Base-by-base conservation (phyloP, 1,140 invertebrate genomes). In the Ylistrum balloti region DNA sequence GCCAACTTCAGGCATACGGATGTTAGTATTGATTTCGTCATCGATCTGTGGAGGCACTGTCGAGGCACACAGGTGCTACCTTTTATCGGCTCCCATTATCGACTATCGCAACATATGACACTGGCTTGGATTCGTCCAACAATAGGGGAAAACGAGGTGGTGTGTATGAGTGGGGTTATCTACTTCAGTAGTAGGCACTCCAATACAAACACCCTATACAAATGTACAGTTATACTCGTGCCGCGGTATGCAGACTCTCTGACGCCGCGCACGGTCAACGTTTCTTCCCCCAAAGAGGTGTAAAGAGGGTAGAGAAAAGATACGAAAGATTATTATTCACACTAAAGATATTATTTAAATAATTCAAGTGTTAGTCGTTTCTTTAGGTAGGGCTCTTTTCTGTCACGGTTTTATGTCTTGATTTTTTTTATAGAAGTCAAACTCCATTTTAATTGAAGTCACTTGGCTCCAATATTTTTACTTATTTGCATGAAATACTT, bases 321-420 rank as follows among this genome's bases (percentile, higher is more conserved):
- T 86, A 88, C 86, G 87, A 90, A 90, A 86, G 91, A 90, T 74
- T 74, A 91, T 91, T 91, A 91, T 90, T 90, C 91, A 87, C 87
- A 90, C 38, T 90, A 90, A 91, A 91, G 89, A 89, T 91, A 91
- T 91, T 91, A 91, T 90, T 91, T 89, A 88, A 90, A 86, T 89
- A 88, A 88, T 89, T 90, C 89, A 91, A 90, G 87, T 22, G 33
- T 90, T n/a, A 28, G 56, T 74, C 56, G 56, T 74, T 74, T 74
- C 22, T 74, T 74, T 74, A 74, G 56, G 56, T 74, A 74, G 56
- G 56, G n/a, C 56, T 74, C 56, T 74, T 74, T 74, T 74, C 56
- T 74, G 56, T n/a, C 56, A 17, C 7, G 56, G 56, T 74, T 74
- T 74, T 74, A 74, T 74, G 56, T 74, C 22, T 5, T 17, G n/a